These are phyloP conservation scores for Melanotus villosus DNA, from an alignment of 2,888 invertebrate species.

Conservation along the genomic window DNA sequence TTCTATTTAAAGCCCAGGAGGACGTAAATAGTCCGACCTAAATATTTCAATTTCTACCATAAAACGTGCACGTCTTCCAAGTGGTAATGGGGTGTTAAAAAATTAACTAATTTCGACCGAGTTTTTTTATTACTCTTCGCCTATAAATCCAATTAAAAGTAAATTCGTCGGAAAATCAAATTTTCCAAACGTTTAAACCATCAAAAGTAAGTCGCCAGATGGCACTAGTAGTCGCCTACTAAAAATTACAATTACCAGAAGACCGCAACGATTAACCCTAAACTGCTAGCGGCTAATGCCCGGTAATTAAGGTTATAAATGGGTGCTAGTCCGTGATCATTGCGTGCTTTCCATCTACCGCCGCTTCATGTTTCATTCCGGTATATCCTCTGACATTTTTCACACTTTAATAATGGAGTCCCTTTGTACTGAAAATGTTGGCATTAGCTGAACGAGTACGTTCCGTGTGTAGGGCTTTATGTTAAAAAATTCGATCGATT, in stretches of 20 bases:
- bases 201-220: conserved; percentile 18
- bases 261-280: conserved; percentile 46
- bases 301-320: conserved; percentile 50
- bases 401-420: conserved; percentile 45
- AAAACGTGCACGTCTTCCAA: no score
- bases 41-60: no score
- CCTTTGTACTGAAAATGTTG: conserved; percentile 36
- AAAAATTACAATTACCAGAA: conserved; percentile 42
- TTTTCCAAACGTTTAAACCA: not conserved
- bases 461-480: not conserved
- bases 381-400: conserved; percentile 43
- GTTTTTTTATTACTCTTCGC: no score
- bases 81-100: no score
- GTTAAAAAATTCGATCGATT: not conserved
- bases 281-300: conserved; percentile 45
- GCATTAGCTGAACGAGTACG: conserved; percentile 23
- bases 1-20: no score
- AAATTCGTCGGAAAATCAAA: conserved; percentile 9
- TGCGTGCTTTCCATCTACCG: conserved; percentile 44
- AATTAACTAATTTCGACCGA: no score
- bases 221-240: conserved; percentile 11
- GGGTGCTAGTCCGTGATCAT: conserved; percentile 47
- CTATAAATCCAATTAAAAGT: no score
- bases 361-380: conserved; percentile 43
- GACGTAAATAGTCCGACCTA: no score